Conservation (phyloP, 1,140 invertebrate genomes). For the Tetramorium parvispinum region DNA sequence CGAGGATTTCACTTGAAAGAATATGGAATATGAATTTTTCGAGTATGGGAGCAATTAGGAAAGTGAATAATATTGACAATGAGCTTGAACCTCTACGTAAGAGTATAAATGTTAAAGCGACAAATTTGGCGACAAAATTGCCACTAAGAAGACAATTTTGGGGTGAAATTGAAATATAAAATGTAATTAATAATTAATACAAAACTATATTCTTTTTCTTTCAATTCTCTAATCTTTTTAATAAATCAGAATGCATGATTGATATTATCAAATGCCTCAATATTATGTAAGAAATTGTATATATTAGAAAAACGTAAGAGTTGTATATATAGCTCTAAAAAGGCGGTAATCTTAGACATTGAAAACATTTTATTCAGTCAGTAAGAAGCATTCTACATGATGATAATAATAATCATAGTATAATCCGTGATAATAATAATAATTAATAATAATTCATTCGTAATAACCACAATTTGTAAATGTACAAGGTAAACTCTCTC, state of each 20-base stretch:
- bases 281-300: not conserved
- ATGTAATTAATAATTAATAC: not conserved
- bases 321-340: not conserved
- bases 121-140: not conserved
- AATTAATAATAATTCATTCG: conserved; percentile 76
- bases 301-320: not conserved
- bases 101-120: not conserved
- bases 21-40: not conserved
- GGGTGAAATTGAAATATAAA: not conserved
- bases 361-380: conserved; percentile 86
- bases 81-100: not conserved
- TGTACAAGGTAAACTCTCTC: conserved; percentile 79
- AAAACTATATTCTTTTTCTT: too few species aligned
- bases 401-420: conserved; percentile 76
- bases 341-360: conserved; percentile 74
- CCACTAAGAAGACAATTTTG: not conserved
- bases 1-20: not conserved
- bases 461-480: conserved; percentile 80
- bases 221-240: too few species aligned
- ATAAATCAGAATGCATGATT: not conserved
- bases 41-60: not conserved
- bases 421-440: conserved; percentile 69
- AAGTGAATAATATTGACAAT: not conserved
- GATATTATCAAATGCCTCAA: not conserved
- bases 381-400: conserved; percentile 86